Percentiles rank a stretch among this genome's conserved stretches.
Evolutionary conservation across 2,888 invertebrate genomes (phyloP).

Genomic region (Catonia carolina): DNA sequence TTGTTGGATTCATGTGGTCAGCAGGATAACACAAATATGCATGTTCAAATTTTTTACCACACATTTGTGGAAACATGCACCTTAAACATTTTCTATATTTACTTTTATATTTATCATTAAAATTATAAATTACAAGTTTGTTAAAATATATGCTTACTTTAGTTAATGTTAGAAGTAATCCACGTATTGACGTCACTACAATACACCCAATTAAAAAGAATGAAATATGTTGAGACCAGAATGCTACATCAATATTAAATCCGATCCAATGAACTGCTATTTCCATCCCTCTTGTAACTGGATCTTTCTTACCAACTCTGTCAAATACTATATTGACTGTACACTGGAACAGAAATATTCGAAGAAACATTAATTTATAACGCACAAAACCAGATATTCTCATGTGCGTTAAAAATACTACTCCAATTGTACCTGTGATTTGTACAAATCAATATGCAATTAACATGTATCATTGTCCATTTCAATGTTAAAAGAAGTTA

Average conservation of each 20-base stretch:
- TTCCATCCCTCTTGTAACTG: constrained; percentile 93
- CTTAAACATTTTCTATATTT: too few relatives aligned
- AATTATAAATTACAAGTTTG: too few relatives aligned
- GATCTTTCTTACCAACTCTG: constrained; percentile 96
- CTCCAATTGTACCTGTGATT: too few relatives aligned
- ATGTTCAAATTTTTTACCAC: too few relatives aligned
- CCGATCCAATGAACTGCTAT: constrained; percentile 96
- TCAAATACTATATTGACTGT: constrained; percentile 99
- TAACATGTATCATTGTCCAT: too few relatives aligned
- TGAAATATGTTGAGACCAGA: constrained; percentile 99
- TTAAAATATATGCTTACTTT: constrained; percentile 66
- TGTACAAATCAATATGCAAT: too few relatives aligned
- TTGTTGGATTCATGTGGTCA: too few relatives aligned
- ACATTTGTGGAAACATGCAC: too few relatives aligned
- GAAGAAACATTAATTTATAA: constrained; percentile 7
- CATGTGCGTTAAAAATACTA: neutral
- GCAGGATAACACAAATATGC: too few relatives aligned
- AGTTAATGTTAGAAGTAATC: constrained; percentile 89
- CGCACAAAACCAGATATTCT: neutral
- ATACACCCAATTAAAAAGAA: constrained; percentile 96
- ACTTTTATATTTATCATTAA: too few relatives aligned
- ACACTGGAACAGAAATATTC: constrained; percentile 56
- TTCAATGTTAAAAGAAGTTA: too few relatives aligned
- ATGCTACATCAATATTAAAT: constrained; percentile 90
- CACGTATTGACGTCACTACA: constrained; percentile 94